Base-by-base conservation (phyloP, 1,140 invertebrate species). In the Cyclina sinensis region DNA sequence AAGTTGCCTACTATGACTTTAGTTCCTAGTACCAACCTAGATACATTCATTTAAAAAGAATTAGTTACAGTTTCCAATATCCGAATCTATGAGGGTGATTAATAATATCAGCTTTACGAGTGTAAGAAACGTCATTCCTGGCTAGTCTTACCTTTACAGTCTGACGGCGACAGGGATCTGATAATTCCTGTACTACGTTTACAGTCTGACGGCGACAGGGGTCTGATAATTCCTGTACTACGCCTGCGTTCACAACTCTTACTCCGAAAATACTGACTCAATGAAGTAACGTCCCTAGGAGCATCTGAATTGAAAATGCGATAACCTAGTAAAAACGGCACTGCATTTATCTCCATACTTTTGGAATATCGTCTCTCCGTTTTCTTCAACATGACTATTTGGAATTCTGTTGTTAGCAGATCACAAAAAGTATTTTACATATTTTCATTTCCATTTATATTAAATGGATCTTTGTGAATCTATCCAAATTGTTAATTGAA, bases 191-290 rank as follows among this genome's bases (percentile, higher is more conserved):
- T 83, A 30, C 80, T 83, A 35, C 62, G 57, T 48, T 62, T 37
- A 21, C 80, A 37, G n/a, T 68, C 62, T n/a, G n/a, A 14, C 12
- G 62, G 80, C 0, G 80, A 62, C 37, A 68, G 37, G 30, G 37
- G 68, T 2, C 37, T 14, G 11, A 83, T 70, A 30, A 79, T 27
- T n/a, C 54, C 80, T 21, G 62, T 83, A 30, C 80, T 83, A 35
- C 62, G 57, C 43, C 80, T 37, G n/a, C 80, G 57, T 18, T 68
- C 62, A 68, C 80, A 83, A 27, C 80, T 83, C 80, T 83, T 83
- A 30, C 39, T 83, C 9, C 57, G 37, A 27, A 24, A 46, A 74
- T 74, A 46, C 39, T 74, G 70, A 24, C 39, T 46, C 24, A 39
- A 74, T 12, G 24, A 37, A 14, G 79, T 24, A 35, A 9, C 37